Base-by-base conservation (phyloP, 2,113 vertebrate species). In the Pachyramphus minor region DNA sequence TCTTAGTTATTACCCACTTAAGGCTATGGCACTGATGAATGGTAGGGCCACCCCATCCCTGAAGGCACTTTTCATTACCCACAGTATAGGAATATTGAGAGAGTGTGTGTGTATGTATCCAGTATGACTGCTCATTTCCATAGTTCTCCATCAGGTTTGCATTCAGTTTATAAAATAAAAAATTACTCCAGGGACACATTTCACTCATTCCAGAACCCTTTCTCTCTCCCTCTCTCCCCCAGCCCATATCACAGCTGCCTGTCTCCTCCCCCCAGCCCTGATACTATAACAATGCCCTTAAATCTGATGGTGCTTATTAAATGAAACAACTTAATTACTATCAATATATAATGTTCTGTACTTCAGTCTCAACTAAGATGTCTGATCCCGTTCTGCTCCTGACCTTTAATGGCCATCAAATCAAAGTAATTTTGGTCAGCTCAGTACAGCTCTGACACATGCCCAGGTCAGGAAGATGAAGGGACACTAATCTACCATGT, bases 381-480 rank as follows among this genome's bases (percentile, higher is more conserved):
- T 96, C 97, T 97, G 97, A 98, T 97, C 95, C 94, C 94, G 96
- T 97, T 98, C 97, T 90, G 89, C 94, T 91, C 74, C 95, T 97
- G 98, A 97, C 97, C 97, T 97, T 97, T 97, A 98, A 97, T 56
- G 92, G 97, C 92, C 97, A 97, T 97, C 97, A 97, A 98, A 97
- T 97, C 97, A 96, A 96, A 98, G 97, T 97, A 94, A 97, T 97
- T 97, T 96, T 96, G 96, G 95, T 96, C 96, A 96, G 92, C 92
- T 95, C 96, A 91, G 90, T 78, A 87, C 64, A 82, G 91, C 79
- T 91, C 87, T 97, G 96, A 98, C 97, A 97, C 87, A 95, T 96
- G 91, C 93, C 97, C 97, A 96, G 98, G 98, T 97, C 98, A 97
- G 86, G 67, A 95, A 97, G 96, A 97, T 96, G 97, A 97, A 98